phyloP scores from a whole-genome alignment of 37 sponge, comb jelly and placozoan species.

The Amphimedon queenslandica region DNA sequence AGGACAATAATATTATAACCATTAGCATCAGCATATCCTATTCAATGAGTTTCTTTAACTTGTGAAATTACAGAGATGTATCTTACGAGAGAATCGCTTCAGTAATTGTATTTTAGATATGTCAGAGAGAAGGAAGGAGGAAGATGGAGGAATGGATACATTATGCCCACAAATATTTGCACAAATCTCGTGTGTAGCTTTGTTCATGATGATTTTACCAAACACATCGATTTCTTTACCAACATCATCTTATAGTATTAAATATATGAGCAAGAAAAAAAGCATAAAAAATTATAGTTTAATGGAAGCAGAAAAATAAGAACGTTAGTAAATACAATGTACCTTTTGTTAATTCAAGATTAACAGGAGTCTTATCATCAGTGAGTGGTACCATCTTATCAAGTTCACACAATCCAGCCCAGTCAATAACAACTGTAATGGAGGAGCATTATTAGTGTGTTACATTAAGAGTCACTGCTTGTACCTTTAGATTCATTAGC shows the following conservation, averaged over 20 bases:
- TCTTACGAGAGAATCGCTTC: background rate
- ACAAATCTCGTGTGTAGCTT: background rate
- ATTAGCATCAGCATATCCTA: background rate
- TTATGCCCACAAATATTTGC: background rate
- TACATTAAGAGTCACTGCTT: too few relatives aligned
- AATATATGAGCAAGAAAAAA: too few relatives aligned
- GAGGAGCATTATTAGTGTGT: too few relatives aligned
- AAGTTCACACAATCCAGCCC: conserved; percentile 25
- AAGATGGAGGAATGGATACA: conserved; percentile 25
- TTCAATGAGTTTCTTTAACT: background rate
- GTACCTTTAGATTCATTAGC: too few relatives aligned
- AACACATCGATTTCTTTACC: conserved; percentile 20
- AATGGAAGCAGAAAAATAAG: too few relatives aligned
- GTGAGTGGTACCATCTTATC: conserved; percentile 2
- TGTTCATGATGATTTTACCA: conserved; percentile 36
- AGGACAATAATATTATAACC: conserved; percentile 52
- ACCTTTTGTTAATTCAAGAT: too few relatives aligned
- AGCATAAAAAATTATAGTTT: too few relatives aligned
- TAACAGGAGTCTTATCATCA: background rate
- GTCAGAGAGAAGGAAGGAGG: conserved; percentile 60
- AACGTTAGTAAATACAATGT: too few relatives aligned
- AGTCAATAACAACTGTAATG: too few relatives aligned
- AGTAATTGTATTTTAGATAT: conserved; percentile 16
- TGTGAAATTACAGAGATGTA: background rate
- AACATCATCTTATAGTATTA: background rate